Conservation (phyloP, 2,113 vertebrate genomes). For the Rhinoptilus africanus region DNA sequence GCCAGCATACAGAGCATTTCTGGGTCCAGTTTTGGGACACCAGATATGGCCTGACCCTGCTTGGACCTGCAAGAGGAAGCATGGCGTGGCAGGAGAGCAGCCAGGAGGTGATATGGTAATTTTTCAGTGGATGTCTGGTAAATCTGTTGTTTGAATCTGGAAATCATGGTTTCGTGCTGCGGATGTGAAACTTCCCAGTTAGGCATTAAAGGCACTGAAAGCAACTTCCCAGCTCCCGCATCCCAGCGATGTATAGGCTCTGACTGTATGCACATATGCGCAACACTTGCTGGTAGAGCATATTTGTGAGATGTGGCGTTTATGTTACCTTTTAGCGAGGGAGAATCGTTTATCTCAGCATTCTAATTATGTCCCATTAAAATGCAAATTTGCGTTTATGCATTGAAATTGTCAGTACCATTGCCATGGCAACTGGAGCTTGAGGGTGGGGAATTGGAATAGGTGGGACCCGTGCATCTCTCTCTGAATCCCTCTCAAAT, state of each 20-base stretch:
- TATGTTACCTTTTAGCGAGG: conserved; percentile 32
- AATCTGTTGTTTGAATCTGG: neutral
- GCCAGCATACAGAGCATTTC: neutral
- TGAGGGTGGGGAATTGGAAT: conserved; percentile 52
- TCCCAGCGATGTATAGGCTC: neutral
- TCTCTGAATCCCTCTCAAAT: conserved; percentile 23
- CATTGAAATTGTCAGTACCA: conserved; percentile 42
- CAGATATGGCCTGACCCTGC: neutral
- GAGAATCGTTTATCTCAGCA: conserved; percentile 64
- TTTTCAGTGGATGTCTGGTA: neutral
- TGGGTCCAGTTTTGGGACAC: neutral
- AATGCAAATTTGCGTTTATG: conserved; percentile 69
- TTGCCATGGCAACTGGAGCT: conserved; percentile 66
- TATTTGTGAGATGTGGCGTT: conserved; percentile 8
- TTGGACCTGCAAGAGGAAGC: neutral
- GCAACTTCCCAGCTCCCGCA: neutral
- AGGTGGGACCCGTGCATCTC: conserved; percentile 27
- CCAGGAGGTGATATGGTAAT: neutral
- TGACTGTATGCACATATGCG: neutral
- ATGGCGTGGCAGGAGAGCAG: neutral
- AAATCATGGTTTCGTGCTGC: neutral
- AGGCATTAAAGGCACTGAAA: neutral
- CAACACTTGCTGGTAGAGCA: neutral
- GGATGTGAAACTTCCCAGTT: neutral
- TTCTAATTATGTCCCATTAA: conserved; percentile 76